Percentiles rank a stretch among this genome's conserved stretches.
phyloP scores from a whole-genome alignment of 2,113 vertebrate genomes.

The Urocitellus parryii region DNA sequence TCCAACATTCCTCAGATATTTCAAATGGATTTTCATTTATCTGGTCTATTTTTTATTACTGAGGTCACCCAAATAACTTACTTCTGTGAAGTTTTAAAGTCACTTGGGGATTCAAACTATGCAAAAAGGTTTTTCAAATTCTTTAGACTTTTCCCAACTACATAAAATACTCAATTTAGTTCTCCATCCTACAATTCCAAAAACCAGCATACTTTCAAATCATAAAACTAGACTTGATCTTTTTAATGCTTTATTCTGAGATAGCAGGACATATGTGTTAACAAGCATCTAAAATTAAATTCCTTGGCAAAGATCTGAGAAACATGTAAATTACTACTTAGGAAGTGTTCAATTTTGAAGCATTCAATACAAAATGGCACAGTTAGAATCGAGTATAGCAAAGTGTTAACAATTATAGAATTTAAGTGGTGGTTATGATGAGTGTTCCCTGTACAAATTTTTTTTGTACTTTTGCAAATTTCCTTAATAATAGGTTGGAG shows the following conservation, averaged over 20 bases:
- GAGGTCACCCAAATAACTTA: not conserved
- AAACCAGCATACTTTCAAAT: constrained; percentile 1
- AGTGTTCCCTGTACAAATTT: not conserved
- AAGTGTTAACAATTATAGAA: not conserved
- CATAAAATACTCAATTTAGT: not conserved
- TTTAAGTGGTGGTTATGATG: not conserved
- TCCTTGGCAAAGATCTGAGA: constrained; percentile 40
- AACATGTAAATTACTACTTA: constrained; percentile 55
- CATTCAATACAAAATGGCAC: constrained; percentile 14
- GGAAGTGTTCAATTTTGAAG: not conserved
- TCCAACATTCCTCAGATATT: not conserved
- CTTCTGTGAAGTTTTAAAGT: not conserved
- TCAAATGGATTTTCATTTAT: not conserved
- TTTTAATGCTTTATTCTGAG: constrained; percentile 19
- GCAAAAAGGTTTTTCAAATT: not conserved
- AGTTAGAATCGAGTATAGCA: not conserved
- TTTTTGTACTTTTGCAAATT: not conserved
- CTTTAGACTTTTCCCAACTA: not conserved
- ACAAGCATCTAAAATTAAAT: constrained; percentile 63
- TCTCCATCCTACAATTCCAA: constrained; percentile 29
- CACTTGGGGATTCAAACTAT: constrained; percentile 18
- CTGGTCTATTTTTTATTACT: not conserved
- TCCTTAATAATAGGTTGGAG: constrained; percentile 21
- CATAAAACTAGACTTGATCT: constrained; percentile 41
- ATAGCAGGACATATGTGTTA: constrained; percentile 24